Base-by-base conservation (phyloP, 2,113 vertebrate species). In the Podarcis cretensis region DNA sequence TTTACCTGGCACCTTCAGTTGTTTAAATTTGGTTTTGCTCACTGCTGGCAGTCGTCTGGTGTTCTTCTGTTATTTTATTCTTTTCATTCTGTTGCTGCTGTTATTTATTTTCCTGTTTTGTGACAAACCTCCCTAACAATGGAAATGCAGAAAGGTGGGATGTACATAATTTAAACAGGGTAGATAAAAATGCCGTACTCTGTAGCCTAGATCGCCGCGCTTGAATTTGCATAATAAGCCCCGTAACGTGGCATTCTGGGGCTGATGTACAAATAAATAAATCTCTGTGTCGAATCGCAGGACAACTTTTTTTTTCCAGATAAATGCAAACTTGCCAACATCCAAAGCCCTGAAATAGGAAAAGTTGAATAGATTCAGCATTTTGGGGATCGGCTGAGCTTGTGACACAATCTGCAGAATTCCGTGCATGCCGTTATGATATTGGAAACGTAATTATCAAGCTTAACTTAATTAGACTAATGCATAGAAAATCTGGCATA, bases 381-480 rank as follows among this genome's bases (percentile, higher is more conserved):
- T 94, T 95, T 92, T 84, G 88, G 81, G 89, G 94, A 96, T 93
- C 84, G 92, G 90, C 91, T 94, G 96, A 96, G 87, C 92, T 93
- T 87, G 87, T 20, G 85, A 92, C 82, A 87, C 91, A 95, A 95
- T 96, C 93, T 93, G 87, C 76, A 91, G 90, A 83, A 92, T 96
- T 96, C 92, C 82, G 27, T 87, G 91, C 25, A 0, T 92, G 81
- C 86, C 88, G 93, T 95, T 96, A 80, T 95, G 93, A 94, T 96
- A 95, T 97, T 92, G 78, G 92, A 96, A 96, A 94, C 94, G 79
- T 96, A 97, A 97, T 97, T 96, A 97, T 97, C 96, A 95, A 95
- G 94, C 96, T 97, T 97, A 95, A 96, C 95, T 96, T 97, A 98
- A 98, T 98, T 97, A 97, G 95, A 96, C 96, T 97, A 97, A 98